Evolutionary conservation across 2,113 vertebrate species (phyloP), one percentile per base, ranked within the genome.

Genomic region (Rostratula benghalensis): DNA sequence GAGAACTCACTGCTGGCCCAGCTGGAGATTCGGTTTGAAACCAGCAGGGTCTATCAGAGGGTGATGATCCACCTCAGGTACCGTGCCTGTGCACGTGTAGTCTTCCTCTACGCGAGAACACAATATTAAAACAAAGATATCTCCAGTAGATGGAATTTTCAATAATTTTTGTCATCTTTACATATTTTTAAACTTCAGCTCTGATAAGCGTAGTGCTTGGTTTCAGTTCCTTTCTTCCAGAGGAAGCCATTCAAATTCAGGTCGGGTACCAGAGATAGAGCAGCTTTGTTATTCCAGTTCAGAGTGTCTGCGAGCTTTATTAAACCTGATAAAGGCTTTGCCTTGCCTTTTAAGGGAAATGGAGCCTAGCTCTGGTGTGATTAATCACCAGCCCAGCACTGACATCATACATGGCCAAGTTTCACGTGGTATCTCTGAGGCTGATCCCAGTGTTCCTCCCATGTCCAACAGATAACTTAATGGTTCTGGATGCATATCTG

Each of bases 311-410:
- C 5, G 6, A 74, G 30, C 1, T 0, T 88, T 95, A 59, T 95
- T 80, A 83, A 83, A 95, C 73, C 46, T 61, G 75, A 93, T 83
- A 69, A 88, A 86, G 86, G 45, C 83, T 73, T 76, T 90, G 75
- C 13, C 15, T 94, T 84, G 67, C 59, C 67, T 90, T 93, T 91
- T 83, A 88, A 73, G 78, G 67, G 67, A 87, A 87, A 90, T 27
- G 73, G 53, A 95, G 41, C 28, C 19, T 21, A 68, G 69, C 53
- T 39, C 14, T 41, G 30, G 24, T 3, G 4, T 84, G 91, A 87
- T 91, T 82, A 83, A 93, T 54, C 56, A 15, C 30, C 39, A 33
- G 33, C 39, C 68, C 57, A 60, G 33, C 30, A 31, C 78, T 92
- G 75, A 56, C 63, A 86, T 35, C 53, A 9, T 41, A 19, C 70